Evolutionary conservation across 2,797 vertebrate genomes (phyloP).

Genomic region (Okamejei kenojei): DNA sequence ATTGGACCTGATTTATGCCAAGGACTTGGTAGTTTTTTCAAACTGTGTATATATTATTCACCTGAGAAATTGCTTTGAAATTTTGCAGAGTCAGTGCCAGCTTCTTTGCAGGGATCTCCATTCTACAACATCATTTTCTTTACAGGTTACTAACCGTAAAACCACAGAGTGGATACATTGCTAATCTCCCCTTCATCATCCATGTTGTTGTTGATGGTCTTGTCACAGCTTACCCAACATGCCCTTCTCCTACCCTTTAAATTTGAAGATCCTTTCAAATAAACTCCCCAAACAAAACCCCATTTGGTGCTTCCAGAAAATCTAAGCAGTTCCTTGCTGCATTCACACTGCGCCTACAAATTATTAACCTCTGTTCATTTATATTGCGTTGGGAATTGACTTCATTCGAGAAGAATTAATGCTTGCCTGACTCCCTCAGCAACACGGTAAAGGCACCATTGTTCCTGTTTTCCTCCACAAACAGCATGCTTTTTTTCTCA

Average conservation of each 20-base stretch:
- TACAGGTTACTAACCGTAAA: not conserved
- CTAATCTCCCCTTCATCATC: not conserved
- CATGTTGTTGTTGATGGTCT: conserved; percentile 4
- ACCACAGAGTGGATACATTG: not conserved
- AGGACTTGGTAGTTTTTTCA: not conserved
- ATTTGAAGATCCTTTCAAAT: conserved; percentile 2
- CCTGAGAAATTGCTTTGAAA: conserved; percentile 2
- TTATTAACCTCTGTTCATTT: not conserved
- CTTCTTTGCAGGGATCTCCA: not conserved
- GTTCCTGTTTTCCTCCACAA: not conserved
- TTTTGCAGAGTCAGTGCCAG: not conserved
- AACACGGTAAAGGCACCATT: conserved; percentile 10
- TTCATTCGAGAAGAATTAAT: not conserved
- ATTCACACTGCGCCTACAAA: not conserved
- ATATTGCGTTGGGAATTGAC: not conserved
- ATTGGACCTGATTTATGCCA: not conserved
- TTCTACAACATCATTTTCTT: not conserved
- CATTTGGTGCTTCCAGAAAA: not conserved
- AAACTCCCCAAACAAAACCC: not conserved
- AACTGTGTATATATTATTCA: not conserved
- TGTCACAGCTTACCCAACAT: conserved; percentile 1
- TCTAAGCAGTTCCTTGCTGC: not conserved
- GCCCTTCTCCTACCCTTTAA: not conserved
- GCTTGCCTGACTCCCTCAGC: not conserved
- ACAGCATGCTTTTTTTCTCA: not conserved